These are phyloP conservation scores for Coelopa frigida DNA, from an alignment of 1,140 invertebrate species.

Conservation along the genomic window DNA sequence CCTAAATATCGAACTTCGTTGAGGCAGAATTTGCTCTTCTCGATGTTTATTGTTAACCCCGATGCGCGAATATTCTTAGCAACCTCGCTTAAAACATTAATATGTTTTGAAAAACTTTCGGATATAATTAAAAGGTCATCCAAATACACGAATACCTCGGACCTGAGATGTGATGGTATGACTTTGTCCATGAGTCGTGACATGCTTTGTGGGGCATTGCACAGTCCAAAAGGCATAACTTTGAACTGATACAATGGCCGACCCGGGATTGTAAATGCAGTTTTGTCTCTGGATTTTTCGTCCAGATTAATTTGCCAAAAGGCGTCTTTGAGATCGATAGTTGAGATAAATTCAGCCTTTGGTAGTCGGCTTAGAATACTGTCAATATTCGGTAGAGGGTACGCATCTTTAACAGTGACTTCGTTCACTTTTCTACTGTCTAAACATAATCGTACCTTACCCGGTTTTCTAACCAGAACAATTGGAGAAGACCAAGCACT, in stretches of 20 bases:
- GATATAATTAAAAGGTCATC: constrained; percentile 39
- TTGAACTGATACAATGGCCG: constrained; percentile 24
- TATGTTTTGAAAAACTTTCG: constrained; percentile 36
- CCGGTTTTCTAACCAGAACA: constrained; percentile 11
- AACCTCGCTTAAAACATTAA: constrained; percentile 20
- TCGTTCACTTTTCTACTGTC: constrained; percentile 40
- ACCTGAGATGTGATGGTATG: constrained; percentile 2
- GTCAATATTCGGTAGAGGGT: constrained; percentile 25
- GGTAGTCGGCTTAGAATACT: constrained; percentile 32
- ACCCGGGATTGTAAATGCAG: constrained; percentile 34
- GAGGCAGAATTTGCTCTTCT: constrained; percentile 18
- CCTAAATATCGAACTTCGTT: constrained; percentile 20
- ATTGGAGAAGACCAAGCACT: constrained; percentile 8
- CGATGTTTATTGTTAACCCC: constrained; percentile 18
- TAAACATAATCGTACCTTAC: constrained; percentile 30
- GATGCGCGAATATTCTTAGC: constrained; percentile 14
- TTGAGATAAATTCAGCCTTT: constrained; percentile 21
- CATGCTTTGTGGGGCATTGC: constrained; percentile 7
- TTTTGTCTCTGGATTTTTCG: constrained; percentile 26
- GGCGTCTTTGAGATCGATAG: constrained; percentile 9
- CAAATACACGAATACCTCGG: constrained; percentile 13
- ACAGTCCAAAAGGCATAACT: constrained; percentile 20
- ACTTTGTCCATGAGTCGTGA: constrained; percentile 8
- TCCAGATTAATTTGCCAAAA: constrained; percentile 24
- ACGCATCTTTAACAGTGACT: constrained; percentile 34